Evolutionary conservation across 2,888 invertebrate genomes (phyloP).

Genomic region (Oligia strigilis): DNA sequence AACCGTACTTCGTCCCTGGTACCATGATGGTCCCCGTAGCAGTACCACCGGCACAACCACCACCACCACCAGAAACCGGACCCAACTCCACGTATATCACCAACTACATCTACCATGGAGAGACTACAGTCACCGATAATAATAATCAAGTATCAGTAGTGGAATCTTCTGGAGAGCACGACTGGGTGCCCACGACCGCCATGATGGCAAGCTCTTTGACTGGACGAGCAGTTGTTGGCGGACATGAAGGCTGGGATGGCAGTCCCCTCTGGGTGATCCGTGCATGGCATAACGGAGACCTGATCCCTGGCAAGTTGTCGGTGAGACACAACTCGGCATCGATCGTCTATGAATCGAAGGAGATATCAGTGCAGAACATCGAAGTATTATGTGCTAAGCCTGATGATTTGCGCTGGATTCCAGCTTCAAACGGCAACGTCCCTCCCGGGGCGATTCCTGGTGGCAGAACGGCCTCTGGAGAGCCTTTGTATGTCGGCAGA

Average conservation of each 20-base stretch:
- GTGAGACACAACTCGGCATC: constrained; percentile 85
- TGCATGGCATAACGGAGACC: constrained; percentile 85
- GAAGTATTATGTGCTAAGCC: constrained; percentile 84
- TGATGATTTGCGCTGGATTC: constrained; percentile 88
- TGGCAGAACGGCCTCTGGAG: constrained; percentile 86
- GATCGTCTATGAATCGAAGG: constrained; percentile 83
- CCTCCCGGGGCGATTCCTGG: constrained; percentile 90
- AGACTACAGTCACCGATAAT: constrained; percentile 67
- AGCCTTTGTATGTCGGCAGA: constrained; percentile 90
- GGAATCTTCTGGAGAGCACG: constrained; percentile 83
- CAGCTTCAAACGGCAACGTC: constrained; percentile 87
- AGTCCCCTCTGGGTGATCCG: constrained; percentile 88
- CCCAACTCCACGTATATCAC: constrained; percentile 82
- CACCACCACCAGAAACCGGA: constrained; percentile 46
- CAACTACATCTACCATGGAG: constrained; percentile 86
- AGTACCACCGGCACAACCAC: constrained; percentile 67
- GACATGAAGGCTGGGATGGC: constrained; percentile 88
- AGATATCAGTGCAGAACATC: constrained; percentile 85
- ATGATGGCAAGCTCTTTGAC: constrained; percentile 79
- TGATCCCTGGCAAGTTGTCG: constrained; percentile 87
- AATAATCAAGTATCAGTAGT: constrained; percentile 77
- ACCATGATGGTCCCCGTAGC: constrained; percentile 84
- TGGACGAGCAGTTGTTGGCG: constrained; percentile 85
- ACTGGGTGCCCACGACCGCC: constrained; percentile 85
- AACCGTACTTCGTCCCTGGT: constrained; percentile 83